Evolutionary conservation across 2,113 vertebrate species (phyloP), one percentile per base, ranked within the genome.

Genomic region (Pimephales promelas): DNA sequence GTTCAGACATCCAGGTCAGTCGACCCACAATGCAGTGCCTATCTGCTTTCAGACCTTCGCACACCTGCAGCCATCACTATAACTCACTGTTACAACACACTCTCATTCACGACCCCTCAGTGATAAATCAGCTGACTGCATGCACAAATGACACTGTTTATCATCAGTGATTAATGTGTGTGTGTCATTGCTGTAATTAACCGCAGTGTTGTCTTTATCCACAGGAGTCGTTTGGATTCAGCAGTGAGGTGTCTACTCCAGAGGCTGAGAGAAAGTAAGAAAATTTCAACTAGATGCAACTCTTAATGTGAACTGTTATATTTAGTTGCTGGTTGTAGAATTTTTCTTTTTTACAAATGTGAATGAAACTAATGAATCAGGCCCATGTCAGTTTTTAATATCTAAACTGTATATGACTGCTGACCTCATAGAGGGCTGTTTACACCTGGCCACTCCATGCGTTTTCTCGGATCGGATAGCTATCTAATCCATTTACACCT

Each of bases 251-350:
- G 2, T 97, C 98, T 86, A 99, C 97, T 20, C 97, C 97, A 10
- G 97, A 99, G 91, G 94, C 93, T 4, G 98, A 98, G 90, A 95
- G 96, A 94, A 98, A 97, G 98, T 99, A 97, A 74, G 71, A 45
- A 71, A 10, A 6, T 52, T 52, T 52, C 1, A 14, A 18, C 71
- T 73, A 13, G 26, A 1, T 73, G 45, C 45, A 20, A 52, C 71
- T 73, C 43, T 5, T n/a, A n/a, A n/a, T n/a, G 4, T 73, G 45
- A 24, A 31, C 16, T 45, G 36, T 71, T 6, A 52, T 52, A 6
- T 20, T 18, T 31, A 74, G 24, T 49, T 28, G 36, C 36, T 71
- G 36, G 36, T 13, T 45, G 36, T 45, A 20, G 22, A 43, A n/a
- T n/a, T n/a, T 36, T 0, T 36, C 7, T 36, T 22, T 66, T 22